phyloP scores from a whole-genome alignment of 92 coral and sea anemone genomes.

The Epizoanthus ramosus region DNA sequence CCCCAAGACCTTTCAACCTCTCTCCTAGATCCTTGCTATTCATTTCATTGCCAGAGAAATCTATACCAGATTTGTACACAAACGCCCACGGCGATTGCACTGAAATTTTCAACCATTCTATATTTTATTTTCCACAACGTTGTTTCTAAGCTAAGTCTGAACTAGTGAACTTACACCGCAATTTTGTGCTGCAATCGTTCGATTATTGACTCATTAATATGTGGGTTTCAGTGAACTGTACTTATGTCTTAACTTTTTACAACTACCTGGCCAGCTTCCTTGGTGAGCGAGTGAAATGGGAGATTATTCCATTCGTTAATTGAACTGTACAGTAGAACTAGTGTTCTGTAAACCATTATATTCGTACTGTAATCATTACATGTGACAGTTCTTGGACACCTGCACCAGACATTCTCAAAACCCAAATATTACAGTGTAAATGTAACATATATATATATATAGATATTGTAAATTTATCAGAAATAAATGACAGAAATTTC shows the following conservation, averaged over 20 bases:
- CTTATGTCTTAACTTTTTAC: too few relatives aligned
- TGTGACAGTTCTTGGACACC: not conserved
- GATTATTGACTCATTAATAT: not conserved
- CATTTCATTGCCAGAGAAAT: not conserved
- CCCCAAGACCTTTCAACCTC: not conserved
- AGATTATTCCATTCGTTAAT: not conserved
- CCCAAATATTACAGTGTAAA: not conserved
- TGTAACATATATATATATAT: not conserved
- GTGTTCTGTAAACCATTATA: conserved; percentile 15
- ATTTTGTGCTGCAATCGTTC: not conserved
- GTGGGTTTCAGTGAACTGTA: too few relatives aligned
- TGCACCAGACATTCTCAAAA: not conserved
- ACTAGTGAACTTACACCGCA: not conserved
- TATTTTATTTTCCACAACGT: not conserved
- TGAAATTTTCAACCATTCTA: not conserved
- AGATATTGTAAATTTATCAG: conserved; percentile 22
- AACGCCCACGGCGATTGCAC: not conserved
- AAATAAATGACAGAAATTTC: conserved; percentile 30
- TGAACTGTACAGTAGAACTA: not conserved
- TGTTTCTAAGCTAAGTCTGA: not conserved
- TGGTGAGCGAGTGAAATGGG: too few relatives aligned
- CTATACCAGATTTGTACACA: not conserved
- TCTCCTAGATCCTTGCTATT: not conserved
- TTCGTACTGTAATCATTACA: conserved; percentile 9
- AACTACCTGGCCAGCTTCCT: too few relatives aligned